A percentile compares a stretch with the other conserved stretches of the same genome.
Conservation (phyloP, 2,888 invertebrate species). For the Tenthredo amoena region DNA sequence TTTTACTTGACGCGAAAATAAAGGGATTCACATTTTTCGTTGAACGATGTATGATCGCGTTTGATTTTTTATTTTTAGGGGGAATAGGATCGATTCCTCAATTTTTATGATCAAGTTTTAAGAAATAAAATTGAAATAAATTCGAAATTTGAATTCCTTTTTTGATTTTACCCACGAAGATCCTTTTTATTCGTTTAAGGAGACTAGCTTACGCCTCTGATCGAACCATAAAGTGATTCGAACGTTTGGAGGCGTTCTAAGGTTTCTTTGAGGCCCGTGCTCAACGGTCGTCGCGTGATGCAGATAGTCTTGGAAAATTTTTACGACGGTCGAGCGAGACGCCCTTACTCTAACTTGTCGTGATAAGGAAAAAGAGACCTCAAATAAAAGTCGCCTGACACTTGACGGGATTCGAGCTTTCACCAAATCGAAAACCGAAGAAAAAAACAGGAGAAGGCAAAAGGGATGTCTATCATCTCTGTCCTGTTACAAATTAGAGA, state of each 20-base stretch:
- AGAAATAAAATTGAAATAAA: neutral
- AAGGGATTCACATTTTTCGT: too few relatives aligned
- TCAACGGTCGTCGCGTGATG: neutral
- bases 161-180: neutral
- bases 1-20: neutral
- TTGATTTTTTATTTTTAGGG: too few relatives aligned
- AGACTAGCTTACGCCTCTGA: slow-evolving; percentile 16
- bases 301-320: slow-evolving; percentile 24
- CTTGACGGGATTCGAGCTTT: slow-evolving; percentile 11
- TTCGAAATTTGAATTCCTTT: neutral
- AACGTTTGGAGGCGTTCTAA: slow-evolving; percentile 26
- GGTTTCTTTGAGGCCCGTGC: slow-evolving; percentile 12
- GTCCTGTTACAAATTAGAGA: neutral
- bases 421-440: neutral
- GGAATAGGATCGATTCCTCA: neutral
- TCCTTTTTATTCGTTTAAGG: neutral
- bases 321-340: neutral
- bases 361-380: neutral
- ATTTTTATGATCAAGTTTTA: neutral
- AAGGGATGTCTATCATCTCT: neutral
- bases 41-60: too few relatives aligned
- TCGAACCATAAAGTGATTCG: slow-evolving; percentile 21
- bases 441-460: neutral
- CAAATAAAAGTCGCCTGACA: neutral
- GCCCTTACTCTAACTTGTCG: neutral